Conservation (phyloP, 1,140 invertebrate species). For the Yoshiicerus persimilis region DNA sequence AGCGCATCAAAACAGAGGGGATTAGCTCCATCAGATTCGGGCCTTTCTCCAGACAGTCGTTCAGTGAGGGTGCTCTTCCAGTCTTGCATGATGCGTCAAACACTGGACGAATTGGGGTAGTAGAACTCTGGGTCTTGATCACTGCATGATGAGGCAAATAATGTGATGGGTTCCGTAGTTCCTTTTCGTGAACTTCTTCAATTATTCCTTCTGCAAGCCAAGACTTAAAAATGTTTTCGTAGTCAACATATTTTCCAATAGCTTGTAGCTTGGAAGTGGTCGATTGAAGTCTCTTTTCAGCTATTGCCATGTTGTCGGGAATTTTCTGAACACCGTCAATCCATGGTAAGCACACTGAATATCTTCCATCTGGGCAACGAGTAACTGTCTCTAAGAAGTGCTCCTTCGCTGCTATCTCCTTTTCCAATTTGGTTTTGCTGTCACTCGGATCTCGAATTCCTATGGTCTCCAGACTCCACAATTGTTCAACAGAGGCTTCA, state of each 20-base stretch:
- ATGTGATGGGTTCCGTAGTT: background rate
- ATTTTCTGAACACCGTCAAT: constrained; percentile 7
- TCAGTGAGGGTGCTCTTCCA: constrained; percentile 50
- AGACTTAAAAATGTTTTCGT: constrained; percentile 28
- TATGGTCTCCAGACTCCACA: constrained; percentile 53
- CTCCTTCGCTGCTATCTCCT: background rate
- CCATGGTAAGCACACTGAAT: constrained; percentile 36
- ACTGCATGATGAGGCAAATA: constrained; percentile 23
- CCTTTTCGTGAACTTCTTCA: background rate
- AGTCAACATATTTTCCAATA: background rate
- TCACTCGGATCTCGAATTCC: constrained; percentile 42
- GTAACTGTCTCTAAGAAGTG: constrained; percentile 38
- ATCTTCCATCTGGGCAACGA: constrained; percentile 4
- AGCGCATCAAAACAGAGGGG: constrained; percentile 52
- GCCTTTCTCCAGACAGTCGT: too few relatives aligned
- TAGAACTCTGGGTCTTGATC: too few relatives aligned
- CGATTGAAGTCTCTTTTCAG: constrained; percentile 19
- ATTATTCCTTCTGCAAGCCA: constrained; percentile 48
- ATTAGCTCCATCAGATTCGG: constrained; percentile 54
- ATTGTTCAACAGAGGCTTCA: constrained; percentile 34
- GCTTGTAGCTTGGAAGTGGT: constrained; percentile 15
- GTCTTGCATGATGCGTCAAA: constrained; percentile 47
- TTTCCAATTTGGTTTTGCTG: constrained; percentile 25
- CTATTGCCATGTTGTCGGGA: constrained; percentile 19
- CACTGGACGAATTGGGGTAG: constrained; percentile 47